Conservation (phyloP, 92 coral and sea anemone species). For the Heliopora coerulea region DNA sequence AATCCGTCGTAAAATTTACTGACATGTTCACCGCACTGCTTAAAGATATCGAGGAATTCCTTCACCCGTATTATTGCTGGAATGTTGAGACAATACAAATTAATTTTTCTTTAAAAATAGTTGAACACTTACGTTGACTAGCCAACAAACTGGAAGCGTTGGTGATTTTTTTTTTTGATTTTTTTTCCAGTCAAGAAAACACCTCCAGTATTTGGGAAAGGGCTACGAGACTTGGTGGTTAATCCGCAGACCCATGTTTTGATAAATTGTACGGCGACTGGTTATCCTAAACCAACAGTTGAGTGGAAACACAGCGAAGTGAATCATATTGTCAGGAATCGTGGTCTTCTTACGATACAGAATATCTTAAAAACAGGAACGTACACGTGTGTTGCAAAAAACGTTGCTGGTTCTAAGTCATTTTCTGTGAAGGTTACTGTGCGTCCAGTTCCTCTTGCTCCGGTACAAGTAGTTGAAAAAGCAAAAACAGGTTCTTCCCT, state of each 20-base stretch:
- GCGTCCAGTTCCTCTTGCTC: constrained; percentile 80
- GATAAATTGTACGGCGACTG: constrained; percentile 75
- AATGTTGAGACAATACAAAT: no score
- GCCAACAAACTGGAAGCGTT: no score
- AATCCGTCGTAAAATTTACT: no score
- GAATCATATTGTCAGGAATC: neutral
- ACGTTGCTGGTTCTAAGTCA: constrained; percentile 49
- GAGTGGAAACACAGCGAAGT: constrained; percentile 57
- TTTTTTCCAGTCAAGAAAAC: constrained; percentile 40
- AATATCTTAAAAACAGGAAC: constrained; percentile 67
- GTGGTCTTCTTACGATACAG: constrained; percentile 52
- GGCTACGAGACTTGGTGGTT: constrained; percentile 65
- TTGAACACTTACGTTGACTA: no score
- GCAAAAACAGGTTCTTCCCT: constrained; percentile 59
- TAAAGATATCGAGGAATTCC: no score
- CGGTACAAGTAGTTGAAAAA: constrained; percentile 59
- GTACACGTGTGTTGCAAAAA: constrained; percentile 73
- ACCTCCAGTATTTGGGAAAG: constrained; percentile 59
- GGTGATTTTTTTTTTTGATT: neutral
- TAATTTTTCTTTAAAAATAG: no score
- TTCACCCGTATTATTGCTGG: no score
- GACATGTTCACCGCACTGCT: no score
- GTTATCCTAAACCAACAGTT: constrained; percentile 67
- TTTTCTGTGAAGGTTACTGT: constrained; percentile 78
- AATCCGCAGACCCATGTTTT: constrained; percentile 84